A percentile compares a stretch with the other conserved stretches of the same genome.
Evolutionary conservation across 2,888 invertebrate species (phyloP).

Genomic region (Polyploca ridens): DNA sequence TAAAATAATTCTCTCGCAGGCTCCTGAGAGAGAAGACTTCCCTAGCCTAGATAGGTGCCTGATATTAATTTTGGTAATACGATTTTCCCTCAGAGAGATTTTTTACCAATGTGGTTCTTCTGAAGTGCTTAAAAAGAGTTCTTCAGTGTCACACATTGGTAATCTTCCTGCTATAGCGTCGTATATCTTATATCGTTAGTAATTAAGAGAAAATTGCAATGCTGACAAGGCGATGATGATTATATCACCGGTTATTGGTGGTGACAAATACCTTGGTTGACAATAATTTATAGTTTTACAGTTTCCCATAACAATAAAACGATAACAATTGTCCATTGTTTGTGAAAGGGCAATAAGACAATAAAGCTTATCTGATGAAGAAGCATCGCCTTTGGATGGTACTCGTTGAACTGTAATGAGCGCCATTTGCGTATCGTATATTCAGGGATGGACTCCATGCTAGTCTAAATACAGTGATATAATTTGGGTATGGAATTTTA

Average conservation of each 20-base stretch:
- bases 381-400: constrained; percentile 55
- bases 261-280: background rate
- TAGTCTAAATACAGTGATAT: no score
- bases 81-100: no score
- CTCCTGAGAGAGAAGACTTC: no score
- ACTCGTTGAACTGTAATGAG: constrained; percentile 58
- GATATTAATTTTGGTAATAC: no score
- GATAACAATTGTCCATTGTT: constrained; percentile 52
- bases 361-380: constrained; percentile 57
- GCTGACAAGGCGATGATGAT: background rate
- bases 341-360: constrained; percentile 51
- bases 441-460: constrained; percentile 31
- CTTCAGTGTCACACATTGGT: no score
- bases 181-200: no score
- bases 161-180: no score
- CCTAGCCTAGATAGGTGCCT: no score
- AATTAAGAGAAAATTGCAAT: background rate
- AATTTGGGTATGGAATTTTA: no score
- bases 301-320: background rate
- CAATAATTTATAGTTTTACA: background rate
- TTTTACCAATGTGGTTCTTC: no score
- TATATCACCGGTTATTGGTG: background rate
- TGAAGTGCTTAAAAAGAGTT: no score
- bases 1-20: no score
- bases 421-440: constrained; percentile 62